Percentiles rank a stretch among this genome's conserved stretches.
These are phyloP conservation scores for Grallaria varia DNA, from an alignment of 2,113 vertebrate genomes.

Conservation along the genomic window DNA sequence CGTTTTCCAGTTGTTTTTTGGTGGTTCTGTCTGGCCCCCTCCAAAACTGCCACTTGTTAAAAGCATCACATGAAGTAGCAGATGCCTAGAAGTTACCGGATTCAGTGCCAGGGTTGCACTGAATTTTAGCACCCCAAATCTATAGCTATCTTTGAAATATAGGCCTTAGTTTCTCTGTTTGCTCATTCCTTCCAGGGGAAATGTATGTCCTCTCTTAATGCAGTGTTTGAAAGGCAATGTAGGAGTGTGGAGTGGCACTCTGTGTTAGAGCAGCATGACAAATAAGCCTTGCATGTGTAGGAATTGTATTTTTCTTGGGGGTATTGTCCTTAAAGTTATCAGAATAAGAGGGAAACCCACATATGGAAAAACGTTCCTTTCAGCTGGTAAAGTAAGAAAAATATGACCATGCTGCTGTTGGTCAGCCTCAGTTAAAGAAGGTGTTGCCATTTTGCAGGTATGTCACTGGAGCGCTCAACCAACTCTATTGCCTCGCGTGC, in stretches of 20 bases:
- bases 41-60: background rate
- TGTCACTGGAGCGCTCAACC: slow-evolving; percentile 90
- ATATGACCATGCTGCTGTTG: accelerated
- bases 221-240: background rate
- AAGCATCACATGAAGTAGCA: background rate
- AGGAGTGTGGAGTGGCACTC: background rate
- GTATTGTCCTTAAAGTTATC: background rate
- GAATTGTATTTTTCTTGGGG: background rate
- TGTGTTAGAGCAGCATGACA: background rate
- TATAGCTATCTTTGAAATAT: background rate
- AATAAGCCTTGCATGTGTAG: background rate
- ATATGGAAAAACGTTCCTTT: background rate
- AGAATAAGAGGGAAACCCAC: background rate
- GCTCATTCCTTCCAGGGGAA: background rate
- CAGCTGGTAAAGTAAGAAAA: background rate
- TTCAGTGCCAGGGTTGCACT: background rate
- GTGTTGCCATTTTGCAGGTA: slow-evolving; percentile 75
- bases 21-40: background rate
- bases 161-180: background rate
- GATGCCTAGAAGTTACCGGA: background rate
- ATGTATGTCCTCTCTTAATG: background rate
- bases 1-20: background rate
- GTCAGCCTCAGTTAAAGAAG: background rate
- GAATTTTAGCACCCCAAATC: background rate
- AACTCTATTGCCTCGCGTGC: slow-evolving; percentile 85